Conservation (phyloP, 2,113 vertebrate genomes). For the Perca fluviatilis region DNA sequence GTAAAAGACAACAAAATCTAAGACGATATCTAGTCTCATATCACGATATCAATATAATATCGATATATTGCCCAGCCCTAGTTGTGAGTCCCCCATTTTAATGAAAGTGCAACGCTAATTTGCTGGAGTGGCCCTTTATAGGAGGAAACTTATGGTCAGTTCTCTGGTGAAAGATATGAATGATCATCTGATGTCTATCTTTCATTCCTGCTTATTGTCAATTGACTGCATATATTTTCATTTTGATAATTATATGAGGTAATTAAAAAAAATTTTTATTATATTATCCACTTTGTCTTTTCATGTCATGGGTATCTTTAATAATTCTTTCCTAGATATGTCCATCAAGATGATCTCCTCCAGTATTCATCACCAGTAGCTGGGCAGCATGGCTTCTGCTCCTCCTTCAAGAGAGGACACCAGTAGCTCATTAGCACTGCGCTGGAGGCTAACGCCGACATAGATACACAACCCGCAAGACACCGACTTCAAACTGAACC, state of each 20-base stretch:
- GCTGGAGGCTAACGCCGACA: slow-evolving; percentile 77
- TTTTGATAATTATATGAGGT: not conserved
- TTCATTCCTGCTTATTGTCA: not conserved
- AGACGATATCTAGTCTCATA: too few relatives aligned
- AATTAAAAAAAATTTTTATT: too few relatives aligned
- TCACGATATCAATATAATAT: too few relatives aligned
- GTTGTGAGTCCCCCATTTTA: too few relatives aligned
- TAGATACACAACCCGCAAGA: slow-evolving; percentile 42
- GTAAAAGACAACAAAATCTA: too few relatives aligned
- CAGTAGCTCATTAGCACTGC: slow-evolving; percentile 54
- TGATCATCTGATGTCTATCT: not conserved
- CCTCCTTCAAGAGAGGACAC: slow-evolving; percentile 58
- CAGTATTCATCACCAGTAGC: slow-evolving; percentile 51
- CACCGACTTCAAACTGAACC: not conserved
- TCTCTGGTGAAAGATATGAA: not conserved
- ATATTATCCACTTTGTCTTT: not conserved
- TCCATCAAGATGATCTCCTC: slow-evolving; percentile 51
- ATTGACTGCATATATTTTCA: not conserved
- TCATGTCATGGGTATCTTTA: slow-evolving; percentile 18
- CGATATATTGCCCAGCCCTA: too few relatives aligned
- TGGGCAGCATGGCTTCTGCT: slow-evolving; percentile 70
- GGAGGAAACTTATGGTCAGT: not conserved
- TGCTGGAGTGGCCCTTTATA: not conserved
- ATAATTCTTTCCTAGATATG: slow-evolving; percentile 48
- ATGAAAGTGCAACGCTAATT: not conserved